Evolutionary conservation across 2,797 vertebrate genomes (phyloP), one percentile per base, ranked within the genome.

Genomic region (Menidia menidia): DNA sequence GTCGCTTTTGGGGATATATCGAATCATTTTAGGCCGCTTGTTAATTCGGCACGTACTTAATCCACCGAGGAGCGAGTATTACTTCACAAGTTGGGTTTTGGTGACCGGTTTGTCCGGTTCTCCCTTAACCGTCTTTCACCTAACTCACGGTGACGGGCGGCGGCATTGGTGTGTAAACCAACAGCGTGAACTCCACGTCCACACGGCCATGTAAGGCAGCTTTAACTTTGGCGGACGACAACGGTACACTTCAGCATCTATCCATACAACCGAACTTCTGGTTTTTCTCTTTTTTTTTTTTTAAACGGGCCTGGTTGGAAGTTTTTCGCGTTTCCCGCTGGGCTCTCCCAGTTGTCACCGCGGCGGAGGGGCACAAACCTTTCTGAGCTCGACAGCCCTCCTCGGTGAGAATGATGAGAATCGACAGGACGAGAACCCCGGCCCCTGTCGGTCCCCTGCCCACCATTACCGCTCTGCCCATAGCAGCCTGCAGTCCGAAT

Each of bases 381-480:
- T 94, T 94, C 90, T 95, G 94, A 11, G 93, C 93, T 83, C 88
- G 80, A 50, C 89, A 88, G 83, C 80, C 78, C 59, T 90, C 87
- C 69, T 87, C 54, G 87, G 88, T 86, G 87, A 93, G 88, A 60
- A 91, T 68, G 91, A 92, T 72, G 89, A 94, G 87, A 68, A 91
- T 76, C 76, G 91, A 90, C 89, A 94, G 88, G 91, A 92, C 74
- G 86, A 94, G 87, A 77, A 81, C 85, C 88, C 88, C 88, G 84
- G 92, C 87, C 87, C 90, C 93, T 84, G 90, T 87, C 89, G 90
- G 87, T 87, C 92, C 92, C 89, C 93, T 91, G 82, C 93, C 92
- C 92, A 91, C 92, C 94, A 95, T 95, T 94, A 95, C 90, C 93
- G 91, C 92, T 92, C 90, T 92, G 91, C 89, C 94, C 93, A 92